These are phyloP conservation scores for Drosophila melanica DNA, from an alignment of 1,140 invertebrate genomes.

Conservation along the genomic window DNA sequence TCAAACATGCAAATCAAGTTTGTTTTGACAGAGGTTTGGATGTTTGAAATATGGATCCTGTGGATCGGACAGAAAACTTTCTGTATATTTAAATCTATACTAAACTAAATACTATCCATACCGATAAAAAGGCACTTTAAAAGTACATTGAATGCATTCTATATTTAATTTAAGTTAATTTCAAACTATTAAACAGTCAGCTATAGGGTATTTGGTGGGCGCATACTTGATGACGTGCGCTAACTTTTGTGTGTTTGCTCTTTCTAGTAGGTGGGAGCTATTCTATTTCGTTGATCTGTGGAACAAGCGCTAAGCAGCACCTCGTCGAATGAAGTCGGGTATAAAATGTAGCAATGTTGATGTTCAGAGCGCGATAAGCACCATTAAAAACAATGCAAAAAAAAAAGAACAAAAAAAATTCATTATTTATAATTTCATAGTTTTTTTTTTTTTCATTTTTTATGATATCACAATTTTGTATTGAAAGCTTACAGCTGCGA, in stretches of 20 bases:
- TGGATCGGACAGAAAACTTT: too few species aligned
- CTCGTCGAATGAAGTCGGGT: slow-evolving; percentile 18
- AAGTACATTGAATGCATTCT: too few species aligned
- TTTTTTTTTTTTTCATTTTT: slow-evolving; percentile 37
- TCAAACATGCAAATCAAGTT: too few species aligned
- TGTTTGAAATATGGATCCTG: too few species aligned
- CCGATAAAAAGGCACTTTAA: too few species aligned
- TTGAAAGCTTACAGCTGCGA: slow-evolving; percentile 58
- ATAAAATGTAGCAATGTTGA: slow-evolving; percentile 16
- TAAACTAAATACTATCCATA: too few species aligned
- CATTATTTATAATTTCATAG: slow-evolving; percentile 24
- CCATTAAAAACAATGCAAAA: background rate
- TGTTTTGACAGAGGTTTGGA: too few species aligned
- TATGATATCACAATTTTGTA: slow-evolving; percentile 72
- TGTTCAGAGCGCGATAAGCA: background rate
- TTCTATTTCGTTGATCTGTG: slow-evolving; percentile 2
- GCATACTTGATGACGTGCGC: background rate
- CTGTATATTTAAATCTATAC: too few species aligned
- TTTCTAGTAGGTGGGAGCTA: background rate
- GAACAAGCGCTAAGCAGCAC: background rate
- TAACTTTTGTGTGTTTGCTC: background rate
- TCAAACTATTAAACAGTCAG: background rate
- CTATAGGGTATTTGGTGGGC: slow-evolving; percentile 1
- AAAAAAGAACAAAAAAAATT: slow-evolving; percentile 6
- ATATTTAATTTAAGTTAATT: too few species aligned